These are phyloP conservation scores for Meleagris gallopavo DNA, from an alignment of 2,113 vertebrate genomes.

Conservation along the genomic window DNA sequence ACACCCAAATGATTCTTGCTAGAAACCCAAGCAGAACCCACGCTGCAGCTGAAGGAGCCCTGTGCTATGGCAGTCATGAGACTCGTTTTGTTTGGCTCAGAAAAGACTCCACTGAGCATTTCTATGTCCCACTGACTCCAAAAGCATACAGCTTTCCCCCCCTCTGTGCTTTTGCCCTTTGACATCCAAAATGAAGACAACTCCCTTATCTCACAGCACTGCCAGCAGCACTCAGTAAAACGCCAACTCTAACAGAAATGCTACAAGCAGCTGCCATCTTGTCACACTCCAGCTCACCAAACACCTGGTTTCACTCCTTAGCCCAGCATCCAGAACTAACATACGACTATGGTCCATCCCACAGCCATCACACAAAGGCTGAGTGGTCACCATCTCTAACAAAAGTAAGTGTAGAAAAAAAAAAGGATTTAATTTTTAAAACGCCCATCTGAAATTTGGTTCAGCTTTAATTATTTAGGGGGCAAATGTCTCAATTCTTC, in stretches of 20 bases:
- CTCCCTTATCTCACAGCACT: neutral
- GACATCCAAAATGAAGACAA: neutral
- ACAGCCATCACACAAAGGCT: neutral
- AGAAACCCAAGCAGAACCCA: neutral
- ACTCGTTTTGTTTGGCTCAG: neutral
- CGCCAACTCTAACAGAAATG: neutral
- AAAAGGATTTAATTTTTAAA: neutral
- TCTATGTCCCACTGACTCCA: neutral
- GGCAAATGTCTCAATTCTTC: neutral
- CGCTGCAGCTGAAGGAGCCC: neutral
- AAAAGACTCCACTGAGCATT: neutral
- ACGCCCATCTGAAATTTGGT: neutral
- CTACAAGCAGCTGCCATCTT: neutral
- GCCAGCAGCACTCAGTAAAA: neutral
- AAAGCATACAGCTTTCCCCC: neutral
- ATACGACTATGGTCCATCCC: accelerated
- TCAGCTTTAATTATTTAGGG: neutral
- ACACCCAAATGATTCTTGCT: neutral
- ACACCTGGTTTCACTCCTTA: neutral
- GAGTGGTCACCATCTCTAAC: neutral
- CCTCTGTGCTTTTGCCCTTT: neutral
- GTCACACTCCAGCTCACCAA: neutral
- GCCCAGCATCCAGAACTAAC: neutral
- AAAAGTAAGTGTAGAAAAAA: neutral
- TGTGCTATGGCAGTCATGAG: neutral